These are phyloP conservation scores for Drosophila histrio DNA, from an alignment of 2,888 invertebrate genomes.

Conservation along the genomic window DNA sequence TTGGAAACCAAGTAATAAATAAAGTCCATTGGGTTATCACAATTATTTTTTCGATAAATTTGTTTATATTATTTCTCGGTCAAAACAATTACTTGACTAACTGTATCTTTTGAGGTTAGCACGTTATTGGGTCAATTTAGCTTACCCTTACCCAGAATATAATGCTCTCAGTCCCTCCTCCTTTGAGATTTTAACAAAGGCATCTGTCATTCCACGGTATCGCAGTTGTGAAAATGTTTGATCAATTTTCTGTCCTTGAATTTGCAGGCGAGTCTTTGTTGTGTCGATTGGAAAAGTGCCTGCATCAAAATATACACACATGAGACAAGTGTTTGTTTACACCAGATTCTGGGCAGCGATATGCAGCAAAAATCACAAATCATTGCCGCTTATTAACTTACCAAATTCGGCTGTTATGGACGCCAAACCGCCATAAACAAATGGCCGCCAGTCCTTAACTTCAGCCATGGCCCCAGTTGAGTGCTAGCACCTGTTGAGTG, in stretches of 20 bases:
- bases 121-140: slow-evolving; percentile 40
- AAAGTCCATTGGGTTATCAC: no score
- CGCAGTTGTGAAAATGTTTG: slow-evolving; percentile 89
- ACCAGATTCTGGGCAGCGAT: slow-evolving; percentile 37
- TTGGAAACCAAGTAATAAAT: no score
- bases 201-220: slow-evolving; percentile 97
- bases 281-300: slow-evolving; percentile 99
- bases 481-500: slow-evolving; percentile 50
- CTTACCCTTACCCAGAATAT: slow-evolving; percentile 90
- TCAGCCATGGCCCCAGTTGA: slow-evolving; percentile 48
- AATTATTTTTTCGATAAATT: no score
- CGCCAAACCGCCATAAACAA: slow-evolving; percentile 96
- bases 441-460: slow-evolving; percentile 92
- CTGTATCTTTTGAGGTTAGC: slow-evolving; percentile 3
- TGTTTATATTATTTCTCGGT: no score
- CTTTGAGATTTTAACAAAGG: slow-evolving; percentile 92
- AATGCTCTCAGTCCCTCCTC: slow-evolving; percentile 94
- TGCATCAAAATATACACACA: slow-evolving; percentile 76
- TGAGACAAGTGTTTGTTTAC: slow-evolving; percentile 61
- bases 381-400: slow-evolving; percentile 80
- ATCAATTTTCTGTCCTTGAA: slow-evolving; percentile 95
- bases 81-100: no score
- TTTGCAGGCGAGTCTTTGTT: slow-evolving; percentile 96
- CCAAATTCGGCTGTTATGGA: slow-evolving; percentile 97
- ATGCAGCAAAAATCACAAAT: slow-evolving; percentile 21